Base-by-base conservation (phyloP, 2,888 invertebrate species). In the Leptogaster cylindrica region DNA sequence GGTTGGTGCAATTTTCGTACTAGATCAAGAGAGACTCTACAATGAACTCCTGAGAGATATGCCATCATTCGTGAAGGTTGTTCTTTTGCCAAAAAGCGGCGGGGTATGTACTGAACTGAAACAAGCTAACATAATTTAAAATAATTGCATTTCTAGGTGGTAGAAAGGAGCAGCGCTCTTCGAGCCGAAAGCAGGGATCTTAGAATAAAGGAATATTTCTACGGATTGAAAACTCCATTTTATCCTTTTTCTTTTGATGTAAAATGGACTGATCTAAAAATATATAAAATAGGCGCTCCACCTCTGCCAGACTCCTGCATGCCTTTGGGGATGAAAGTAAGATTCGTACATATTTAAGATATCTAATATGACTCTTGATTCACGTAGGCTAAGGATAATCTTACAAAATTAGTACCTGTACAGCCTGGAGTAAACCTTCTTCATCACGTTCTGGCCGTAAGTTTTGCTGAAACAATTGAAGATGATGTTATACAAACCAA, bases 191-290 rank as follows among this genome's bases (percentile, higher is more conserved):
- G 86, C 0, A 83, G 96, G 36, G 95, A 96, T 81, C 84, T 86
- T 58, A 85, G 92, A 52, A 90, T 97, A 4, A 84, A 93, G 36
- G 93, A 97, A 82, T 99, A 98, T 82, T 99, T 98, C 83, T 99
- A 99, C 82, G 98, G 98, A 1, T 84, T 85, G 50, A 79, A 86
- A 70, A 87, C 91, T 5, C 87, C 92, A 1, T 86, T 94, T 70
- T 95, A 95, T 82, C 97, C 97, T 0, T 95, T 96, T 78, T 94
- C 94, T 0, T 95, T 96, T 79, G 96, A 97, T 79, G 90, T 97
- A 1, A 93, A 94, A 78, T 95, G 92, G 85, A 83, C 87, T 1
- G 96, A 97, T 73, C 85, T 97, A 7, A 91, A 91, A 77, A 88
- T 98, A 33, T 96, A 89, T 78, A 97, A 97, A 86, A 93, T 97